Percentiles rank a stretch among this genome's conserved stretches.
phyloP scores from a whole-genome alignment of 1,140 invertebrate species.

The Latrodectus geometricus region DNA sequence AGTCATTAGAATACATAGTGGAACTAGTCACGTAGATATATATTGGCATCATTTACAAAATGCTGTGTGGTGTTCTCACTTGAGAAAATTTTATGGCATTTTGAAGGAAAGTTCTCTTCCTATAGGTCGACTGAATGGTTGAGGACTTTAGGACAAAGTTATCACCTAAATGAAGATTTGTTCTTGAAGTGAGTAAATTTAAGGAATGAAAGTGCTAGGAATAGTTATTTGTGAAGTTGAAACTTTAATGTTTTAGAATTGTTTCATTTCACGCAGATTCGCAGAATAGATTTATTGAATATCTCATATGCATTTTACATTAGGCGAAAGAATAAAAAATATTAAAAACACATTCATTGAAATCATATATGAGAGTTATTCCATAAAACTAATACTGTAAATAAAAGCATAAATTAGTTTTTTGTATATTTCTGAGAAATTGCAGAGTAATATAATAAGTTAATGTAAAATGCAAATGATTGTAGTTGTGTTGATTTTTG shows the following conservation, averaged over 20 bases:
- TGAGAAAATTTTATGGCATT: background rate
- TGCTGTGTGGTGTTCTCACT: background rate
- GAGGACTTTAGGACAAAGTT: slow-evolving; percentile 24
- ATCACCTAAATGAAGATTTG: slow-evolving; percentile 54
- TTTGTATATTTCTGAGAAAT: too few relatives aligned
- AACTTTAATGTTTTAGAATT: background rate
- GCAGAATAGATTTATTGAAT: background rate
- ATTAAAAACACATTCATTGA: too few relatives aligned
- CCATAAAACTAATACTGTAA: too few relatives aligned
- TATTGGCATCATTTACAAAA: background rate
- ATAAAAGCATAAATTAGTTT: too few relatives aligned
- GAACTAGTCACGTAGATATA: too few relatives aligned
- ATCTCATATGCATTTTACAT: background rate
- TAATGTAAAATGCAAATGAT: too few relatives aligned
- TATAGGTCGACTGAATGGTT: slow-evolving; percentile 53
- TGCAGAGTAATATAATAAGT: too few relatives aligned
- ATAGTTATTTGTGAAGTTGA: background rate
- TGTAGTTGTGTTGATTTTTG: too few relatives aligned
- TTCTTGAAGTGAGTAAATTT: slow-evolving; percentile 46
- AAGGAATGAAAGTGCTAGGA: background rate
- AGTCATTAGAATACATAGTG: too few relatives aligned
- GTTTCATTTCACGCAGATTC: background rate
- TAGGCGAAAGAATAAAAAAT: background rate
- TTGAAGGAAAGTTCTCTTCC: slow-evolving; percentile 17
- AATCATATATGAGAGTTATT: too few relatives aligned